Conservation (phyloP, 1,140 invertebrate species). For the Diabrotica undecimpunctata region DNA sequence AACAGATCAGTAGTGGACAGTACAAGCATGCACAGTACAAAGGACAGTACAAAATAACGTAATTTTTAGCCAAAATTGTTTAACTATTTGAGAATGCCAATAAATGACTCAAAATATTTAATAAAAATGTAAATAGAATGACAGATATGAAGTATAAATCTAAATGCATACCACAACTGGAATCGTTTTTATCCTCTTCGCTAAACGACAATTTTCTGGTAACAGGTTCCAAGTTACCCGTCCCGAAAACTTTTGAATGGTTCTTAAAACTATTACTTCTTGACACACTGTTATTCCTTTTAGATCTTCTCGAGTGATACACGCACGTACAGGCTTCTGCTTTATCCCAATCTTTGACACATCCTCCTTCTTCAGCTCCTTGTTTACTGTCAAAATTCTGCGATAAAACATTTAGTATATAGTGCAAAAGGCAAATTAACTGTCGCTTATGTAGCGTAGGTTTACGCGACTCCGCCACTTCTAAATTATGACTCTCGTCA, state of each 20-base stretch:
- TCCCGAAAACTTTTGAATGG: conserved; percentile 14
- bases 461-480: conserved; percentile 25
- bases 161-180: conserved; percentile 8
- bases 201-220: conserved; percentile 34
- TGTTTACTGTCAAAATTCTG: conserved; percentile 6
- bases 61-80: no score
- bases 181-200: conserved; percentile 27
- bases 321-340: conserved; percentile 47
- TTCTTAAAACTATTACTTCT: conserved; percentile 31
- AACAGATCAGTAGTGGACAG: no score
- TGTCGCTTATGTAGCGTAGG: conserved; percentile 39
- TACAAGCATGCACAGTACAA: no score
- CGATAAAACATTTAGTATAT: conserved; percentile 28
- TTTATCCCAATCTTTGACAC: conserved; percentile 51
- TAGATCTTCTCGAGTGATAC: conserved; percentile 43
- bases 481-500: conserved; percentile 39
- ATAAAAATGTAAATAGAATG: no score
- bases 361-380: not conserved
- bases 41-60: no score
- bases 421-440: conserved; percentile 35
- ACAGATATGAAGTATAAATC: no score
- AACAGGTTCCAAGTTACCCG: conserved; percentile 20
- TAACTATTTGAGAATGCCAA: no score
- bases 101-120: no score
- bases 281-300: conserved; percentile 32